Evolutionary conservation across 2,113 vertebrate genomes (phyloP).

Genomic region (Lepus europaeus): DNA sequence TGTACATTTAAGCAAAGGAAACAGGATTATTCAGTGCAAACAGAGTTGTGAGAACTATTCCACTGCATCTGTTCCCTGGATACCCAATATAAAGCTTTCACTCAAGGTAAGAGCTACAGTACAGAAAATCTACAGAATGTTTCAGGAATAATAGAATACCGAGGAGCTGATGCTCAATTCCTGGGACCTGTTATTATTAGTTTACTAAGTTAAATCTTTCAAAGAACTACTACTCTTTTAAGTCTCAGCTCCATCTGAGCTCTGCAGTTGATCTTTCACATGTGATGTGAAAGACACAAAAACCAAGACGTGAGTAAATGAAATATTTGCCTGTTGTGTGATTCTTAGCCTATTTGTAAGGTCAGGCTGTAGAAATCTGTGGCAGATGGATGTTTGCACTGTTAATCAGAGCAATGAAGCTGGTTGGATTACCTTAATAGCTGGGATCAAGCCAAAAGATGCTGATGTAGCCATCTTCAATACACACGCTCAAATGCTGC

Average conservation of each 20-base stretch:
- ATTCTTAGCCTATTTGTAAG: conserved; percentile 53
- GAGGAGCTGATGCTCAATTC: neutral
- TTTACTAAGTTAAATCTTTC: conserved; percentile 43
- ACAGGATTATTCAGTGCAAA: neutral
- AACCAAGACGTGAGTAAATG: conserved; percentile 25
- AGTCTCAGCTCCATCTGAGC: conserved; percentile 1
- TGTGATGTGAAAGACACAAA: conserved; percentile 34
- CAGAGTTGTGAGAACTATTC: neutral
- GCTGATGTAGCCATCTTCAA: neutral
- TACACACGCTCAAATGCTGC: neutral
- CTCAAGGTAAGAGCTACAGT: conserved; percentile 10
- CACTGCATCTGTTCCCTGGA: neutral
- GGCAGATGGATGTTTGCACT: neutral
- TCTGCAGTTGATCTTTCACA: conserved; percentile 26
- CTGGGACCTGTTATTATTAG: conserved; percentile 36
- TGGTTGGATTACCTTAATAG: neutral
- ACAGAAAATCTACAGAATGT: conserved; percentile 27
- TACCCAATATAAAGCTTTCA: neutral
- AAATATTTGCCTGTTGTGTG: conserved; percentile 40
- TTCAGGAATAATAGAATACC: conserved; percentile 52
- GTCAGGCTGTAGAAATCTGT: neutral
- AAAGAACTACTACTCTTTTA: conserved; percentile 47
- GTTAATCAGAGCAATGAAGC: conserved; percentile 42
- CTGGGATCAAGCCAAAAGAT: neutral
- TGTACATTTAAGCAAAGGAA: conserved; percentile 35